These are phyloP conservation scores for Valencia hispanica DNA, from an alignment of 2,797 vertebrate species.

Conservation along the genomic window DNA sequence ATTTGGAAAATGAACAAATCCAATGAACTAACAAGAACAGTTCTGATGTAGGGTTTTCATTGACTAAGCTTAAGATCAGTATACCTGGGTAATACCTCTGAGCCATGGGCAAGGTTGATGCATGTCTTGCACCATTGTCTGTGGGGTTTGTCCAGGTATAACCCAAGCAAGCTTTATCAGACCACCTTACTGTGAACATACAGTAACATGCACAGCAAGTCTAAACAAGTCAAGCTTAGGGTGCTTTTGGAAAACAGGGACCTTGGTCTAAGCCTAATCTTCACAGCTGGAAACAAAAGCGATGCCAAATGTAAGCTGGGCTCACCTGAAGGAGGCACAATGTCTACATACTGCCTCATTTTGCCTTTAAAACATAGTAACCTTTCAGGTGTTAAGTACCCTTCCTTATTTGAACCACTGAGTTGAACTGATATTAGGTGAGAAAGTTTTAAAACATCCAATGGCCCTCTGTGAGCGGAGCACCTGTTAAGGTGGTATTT, in stretches of 20 bases:
- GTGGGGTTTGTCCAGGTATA: background rate
- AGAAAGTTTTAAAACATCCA: too few species aligned
- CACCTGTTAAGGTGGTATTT: too few species aligned
- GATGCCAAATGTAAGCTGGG: too few species aligned
- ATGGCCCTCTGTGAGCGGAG: too few species aligned
- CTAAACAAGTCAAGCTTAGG: too few species aligned
- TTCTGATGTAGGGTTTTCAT: background rate
- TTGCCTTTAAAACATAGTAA: background rate
- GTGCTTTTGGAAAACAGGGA: too few species aligned
- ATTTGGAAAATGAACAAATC: conserved; percentile 15
- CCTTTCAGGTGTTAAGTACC: too few species aligned
- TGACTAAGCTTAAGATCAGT: too few species aligned
- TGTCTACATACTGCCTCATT: background rate
- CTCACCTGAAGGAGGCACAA: background rate
- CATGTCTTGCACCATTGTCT: background rate
- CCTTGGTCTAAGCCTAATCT: background rate
- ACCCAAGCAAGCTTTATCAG: background rate
- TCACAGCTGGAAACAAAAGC: background rate
- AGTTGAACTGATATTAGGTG: too few species aligned
- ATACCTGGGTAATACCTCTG: background rate
- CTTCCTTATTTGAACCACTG: too few species aligned
- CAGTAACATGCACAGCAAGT: too few species aligned
- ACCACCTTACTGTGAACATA: background rate
- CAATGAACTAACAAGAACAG: background rate
- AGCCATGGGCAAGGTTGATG: background rate